Base-by-base conservation (phyloP, 2,888 invertebrate species). In the Glaucopsyche alexis region DNA sequence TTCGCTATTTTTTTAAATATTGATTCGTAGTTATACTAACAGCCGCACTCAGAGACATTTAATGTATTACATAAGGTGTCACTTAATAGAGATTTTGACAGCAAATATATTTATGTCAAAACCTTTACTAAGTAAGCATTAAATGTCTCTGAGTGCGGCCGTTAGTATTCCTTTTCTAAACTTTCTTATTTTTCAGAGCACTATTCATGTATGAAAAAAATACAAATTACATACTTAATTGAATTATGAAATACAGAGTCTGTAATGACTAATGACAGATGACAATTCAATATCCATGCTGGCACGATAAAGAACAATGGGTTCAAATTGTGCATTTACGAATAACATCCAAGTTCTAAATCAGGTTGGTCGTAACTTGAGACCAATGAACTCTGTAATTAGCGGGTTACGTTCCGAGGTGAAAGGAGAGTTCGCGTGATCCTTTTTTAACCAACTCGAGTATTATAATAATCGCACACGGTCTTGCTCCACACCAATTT, bases 381-480 rank as follows among this genome's bases (percentile, higher is more conserved):
- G 83, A 85, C 82, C 82, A 81, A 82, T 85, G 87, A 86, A 84
- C 86, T 84, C 79, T 45, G 80, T 84, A 86, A 89, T 87, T 86
- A 87, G 82, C 85, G 79, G 80, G 82, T 84, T 84, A 83, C 83
- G 80, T 87, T 84, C 82, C 82, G 79, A 82, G 85, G 82, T 84
- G 84, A 88, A 89, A 87, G 84, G 88, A 86, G 82, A 85, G 82
- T 83, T 81, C 75, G 81, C 83, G 82, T 86, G 84, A 82, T 87
- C 83, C 81, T 83, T 78, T 83, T 89, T 87, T 87, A 79, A 81
- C 83, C 81, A 82, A 81, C 82, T 84, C 84, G 83, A 84, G 85
- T 82, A 85, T 83, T 84, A 85, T 86, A 85, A 88, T 89, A 89
- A 88, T 80, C 75, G 79, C 78, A 82, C 82, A 81, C 80, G 81